phyloP scores from a whole-genome alignment of 2,113 vertebrate species.

The Galemys pyrenaicus region DNA sequence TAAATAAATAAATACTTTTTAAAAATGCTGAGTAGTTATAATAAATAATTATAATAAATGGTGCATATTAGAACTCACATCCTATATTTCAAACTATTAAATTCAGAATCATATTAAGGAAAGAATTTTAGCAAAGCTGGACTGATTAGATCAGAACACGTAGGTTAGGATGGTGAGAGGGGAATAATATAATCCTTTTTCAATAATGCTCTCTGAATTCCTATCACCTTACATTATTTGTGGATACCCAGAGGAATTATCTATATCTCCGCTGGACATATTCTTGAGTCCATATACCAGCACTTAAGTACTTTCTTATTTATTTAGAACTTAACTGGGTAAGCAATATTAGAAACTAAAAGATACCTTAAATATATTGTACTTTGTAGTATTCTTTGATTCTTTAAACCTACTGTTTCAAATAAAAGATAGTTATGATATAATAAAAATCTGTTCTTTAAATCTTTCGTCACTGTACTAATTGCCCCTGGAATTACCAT shows the following conservation, averaged over 20 bases:
- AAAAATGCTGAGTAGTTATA: too few species aligned
- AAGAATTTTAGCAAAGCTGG: not conserved
- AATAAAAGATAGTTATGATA: not conserved
- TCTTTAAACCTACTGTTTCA: not conserved
- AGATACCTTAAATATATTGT: not conserved
- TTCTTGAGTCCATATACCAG: not conserved
- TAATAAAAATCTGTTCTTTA: not conserved
- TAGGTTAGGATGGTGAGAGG: not conserved
- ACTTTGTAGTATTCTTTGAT: not conserved
- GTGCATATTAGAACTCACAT: not conserved
- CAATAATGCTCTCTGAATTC: not conserved
- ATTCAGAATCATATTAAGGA: not conserved
- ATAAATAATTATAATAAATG: not conserved
- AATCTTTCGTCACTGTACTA: not conserved
- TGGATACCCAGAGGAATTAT: not conserved
- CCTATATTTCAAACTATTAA: not conserved
- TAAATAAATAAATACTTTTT: too few species aligned
- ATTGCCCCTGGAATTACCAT: not conserved
- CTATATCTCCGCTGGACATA: not conserved
- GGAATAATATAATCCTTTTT: not conserved
- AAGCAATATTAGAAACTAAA: not conserved
- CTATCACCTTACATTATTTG: not conserved
- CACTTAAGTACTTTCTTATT: not conserved
- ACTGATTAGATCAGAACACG: not conserved
- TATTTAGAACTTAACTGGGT: constrained; percentile 10